Conservation (phyloP, 2,888 invertebrate genomes). For the Conistra vaccinii region DNA sequence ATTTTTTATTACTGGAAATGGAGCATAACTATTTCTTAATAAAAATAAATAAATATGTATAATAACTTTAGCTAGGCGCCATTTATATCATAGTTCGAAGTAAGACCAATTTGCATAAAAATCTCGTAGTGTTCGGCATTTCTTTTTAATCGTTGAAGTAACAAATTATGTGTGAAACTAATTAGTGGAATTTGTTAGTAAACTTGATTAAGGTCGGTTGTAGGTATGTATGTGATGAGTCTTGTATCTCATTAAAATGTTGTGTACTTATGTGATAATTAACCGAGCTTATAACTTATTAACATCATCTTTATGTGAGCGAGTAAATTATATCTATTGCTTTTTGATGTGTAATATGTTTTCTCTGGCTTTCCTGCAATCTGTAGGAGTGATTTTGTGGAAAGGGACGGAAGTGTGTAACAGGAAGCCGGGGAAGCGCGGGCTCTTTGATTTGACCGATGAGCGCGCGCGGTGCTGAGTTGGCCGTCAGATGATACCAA, state of each 20-base stretch:
- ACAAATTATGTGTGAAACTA: conserved; percentile 30
- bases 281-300: neutral
- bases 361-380: too few relatives aligned
- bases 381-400: too few relatives aligned
- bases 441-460: too few relatives aligned
- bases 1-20: conserved; percentile 27
- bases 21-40: conserved; percentile 28
- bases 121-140: conserved; percentile 13
- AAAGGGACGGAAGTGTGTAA: too few relatives aligned
- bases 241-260: conserved; percentile 21
- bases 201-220: conserved; percentile 22
- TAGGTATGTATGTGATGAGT: neutral
- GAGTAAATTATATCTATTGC: neutral
- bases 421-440: too few relatives aligned
- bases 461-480: too few relatives aligned
- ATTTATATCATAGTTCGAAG: conserved; percentile 6
- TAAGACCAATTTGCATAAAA: conserved; percentile 36
- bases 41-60: too few relatives aligned
- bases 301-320: neutral
- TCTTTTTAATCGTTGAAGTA: conserved; percentile 18
- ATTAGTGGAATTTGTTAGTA: conserved; percentile 16
- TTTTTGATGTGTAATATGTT: too few relatives aligned
- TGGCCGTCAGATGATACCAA: too few relatives aligned
- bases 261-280: conserved; percentile 23
- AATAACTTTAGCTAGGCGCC: neutral